Evolutionary conservation across 2,797 vertebrate species (phyloP).

Genomic region (Fistularia tabacaria): DNA sequence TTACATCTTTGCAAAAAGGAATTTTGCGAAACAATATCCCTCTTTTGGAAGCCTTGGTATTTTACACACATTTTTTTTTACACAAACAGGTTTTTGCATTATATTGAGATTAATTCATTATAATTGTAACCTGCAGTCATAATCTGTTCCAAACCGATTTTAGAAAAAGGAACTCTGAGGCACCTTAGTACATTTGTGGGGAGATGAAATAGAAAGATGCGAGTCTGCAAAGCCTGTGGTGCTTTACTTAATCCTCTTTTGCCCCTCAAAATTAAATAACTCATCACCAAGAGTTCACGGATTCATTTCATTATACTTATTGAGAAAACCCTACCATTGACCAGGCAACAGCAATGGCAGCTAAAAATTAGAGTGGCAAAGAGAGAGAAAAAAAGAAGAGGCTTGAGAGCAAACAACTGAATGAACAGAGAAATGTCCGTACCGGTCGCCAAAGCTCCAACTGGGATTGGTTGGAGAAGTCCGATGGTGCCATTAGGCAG

Average conservation of each 20-base stretch:
- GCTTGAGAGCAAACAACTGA: not conserved
- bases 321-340: too few species aligned
- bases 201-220: constrained; percentile 27
- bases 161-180: not conserved
- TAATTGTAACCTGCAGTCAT: not conserved
- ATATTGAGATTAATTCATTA: constrained; percentile 1
- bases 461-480: constrained; percentile 79
- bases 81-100: not conserved
- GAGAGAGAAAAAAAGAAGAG: not conserved
- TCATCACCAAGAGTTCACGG: too few species aligned
- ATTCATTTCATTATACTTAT: too few species aligned
- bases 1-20: too few species aligned
- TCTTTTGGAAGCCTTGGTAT: too few species aligned
- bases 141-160: not conserved
- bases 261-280: too few species aligned
- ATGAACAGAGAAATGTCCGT: constrained; percentile 10
- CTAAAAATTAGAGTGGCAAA: too few species aligned
- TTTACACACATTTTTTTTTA: not conserved
- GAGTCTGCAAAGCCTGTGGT: constrained; percentile 25
- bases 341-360: too few species aligned
- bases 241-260: too few species aligned
- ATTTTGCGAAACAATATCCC: too few species aligned
- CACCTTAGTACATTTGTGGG: constrained; percentile 13
- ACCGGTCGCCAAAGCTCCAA: constrained; percentile 59
- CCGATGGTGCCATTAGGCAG: constrained; percentile 85